Evolutionary conservation across 2,888 invertebrate species (phyloP), one percentile per base, ranked within the genome.

Genomic region (Oscheius sp.): DNA sequence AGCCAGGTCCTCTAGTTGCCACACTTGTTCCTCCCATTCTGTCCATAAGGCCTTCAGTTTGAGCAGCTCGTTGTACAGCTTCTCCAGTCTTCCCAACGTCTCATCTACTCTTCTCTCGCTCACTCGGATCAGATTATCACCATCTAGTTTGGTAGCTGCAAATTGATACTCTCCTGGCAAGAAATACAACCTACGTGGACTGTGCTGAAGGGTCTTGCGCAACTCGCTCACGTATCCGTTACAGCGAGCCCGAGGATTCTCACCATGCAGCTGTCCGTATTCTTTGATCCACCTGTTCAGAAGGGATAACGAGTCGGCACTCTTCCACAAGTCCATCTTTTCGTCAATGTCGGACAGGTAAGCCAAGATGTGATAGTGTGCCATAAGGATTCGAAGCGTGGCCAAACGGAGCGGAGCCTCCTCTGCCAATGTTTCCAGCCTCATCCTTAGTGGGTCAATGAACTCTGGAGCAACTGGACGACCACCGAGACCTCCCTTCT

Each of bases 271-370:
- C 70, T 84, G 84, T 29, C 76, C 76, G 77, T 84, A 81, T 74
- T 84, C 84, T 74, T 83, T 83, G 58, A 86, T 81, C 85, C 86
- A 87, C 42, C 87, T 82, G 10, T 85, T 79, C 55, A 86, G 76
- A 55, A 84, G 76, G 68, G 84, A 76, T 37, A 84, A 78, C 62
- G 82, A 82, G 71, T 85, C 85, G 48, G 86, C 85, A 66, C 77
- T 76, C 79, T 73, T 76, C 82, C 82, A 82, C 70, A 81, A 71
- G 53, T 79, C 77, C 68, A 86, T 82, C 74, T 86, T 87, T 68
- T 83, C 78, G 48, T 86, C 81, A 74, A 87, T 78, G 29, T 84
- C 84, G 63, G 79, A 80, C 65, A 86, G 60, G 68, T 85, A 86
- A 35, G 81, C 79, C 47, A 86, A 76, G 59, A 86, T 82, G 58